Conservation (phyloP, 2,888 invertebrate species). For the Pedicia rivosa region DNA sequence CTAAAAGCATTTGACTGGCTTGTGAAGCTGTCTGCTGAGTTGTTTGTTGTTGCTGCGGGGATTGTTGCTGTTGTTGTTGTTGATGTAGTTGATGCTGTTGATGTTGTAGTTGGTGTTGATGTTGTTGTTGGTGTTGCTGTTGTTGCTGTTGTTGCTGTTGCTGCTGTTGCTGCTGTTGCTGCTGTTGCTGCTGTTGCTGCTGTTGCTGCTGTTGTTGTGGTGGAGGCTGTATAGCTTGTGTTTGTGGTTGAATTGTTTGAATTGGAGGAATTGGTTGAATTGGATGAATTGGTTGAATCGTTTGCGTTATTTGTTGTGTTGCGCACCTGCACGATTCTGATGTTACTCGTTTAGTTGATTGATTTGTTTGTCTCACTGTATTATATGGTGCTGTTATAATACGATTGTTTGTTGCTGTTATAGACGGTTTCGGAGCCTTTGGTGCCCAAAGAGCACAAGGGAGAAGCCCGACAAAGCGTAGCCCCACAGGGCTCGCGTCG, state of each 20-base stretch:
- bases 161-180: conserved; percentile 6
- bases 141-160: conserved; percentile 13
- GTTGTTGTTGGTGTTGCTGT: conserved; percentile 12
- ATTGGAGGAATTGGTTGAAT: too few species aligned
- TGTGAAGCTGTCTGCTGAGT: conserved; percentile 6
- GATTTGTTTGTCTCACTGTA: conserved; percentile 7
- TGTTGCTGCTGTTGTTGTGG: conserved; percentile 4
- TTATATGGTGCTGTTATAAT: conserved; percentile 21
- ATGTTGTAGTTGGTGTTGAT: conserved; percentile 10
- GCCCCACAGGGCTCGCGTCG: conserved; percentile 25
- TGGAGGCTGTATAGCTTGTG: not conserved
- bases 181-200: conserved; percentile 1
- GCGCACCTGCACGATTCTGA: not conserved
- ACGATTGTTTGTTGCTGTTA: conserved; percentile 14
- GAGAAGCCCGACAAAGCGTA: conserved; percentile 25
- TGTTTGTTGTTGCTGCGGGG: not conserved
- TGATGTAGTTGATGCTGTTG: conserved; percentile 13
- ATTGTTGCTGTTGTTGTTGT: conserved; percentile 6
- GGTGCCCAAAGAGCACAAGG: conserved; percentile 24
- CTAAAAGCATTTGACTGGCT: conserved; percentile 18
- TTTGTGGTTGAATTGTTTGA: not conserved
- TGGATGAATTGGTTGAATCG: conserved; percentile 1
- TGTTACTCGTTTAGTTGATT: not conserved
- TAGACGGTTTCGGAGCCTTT: conserved; percentile 21
- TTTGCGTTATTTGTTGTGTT: conserved; percentile 2